These are phyloP conservation scores for Aphelenchoides avenae DNA, from an alignment of 1,140 invertebrate species.

Conservation along the genomic window DNA sequence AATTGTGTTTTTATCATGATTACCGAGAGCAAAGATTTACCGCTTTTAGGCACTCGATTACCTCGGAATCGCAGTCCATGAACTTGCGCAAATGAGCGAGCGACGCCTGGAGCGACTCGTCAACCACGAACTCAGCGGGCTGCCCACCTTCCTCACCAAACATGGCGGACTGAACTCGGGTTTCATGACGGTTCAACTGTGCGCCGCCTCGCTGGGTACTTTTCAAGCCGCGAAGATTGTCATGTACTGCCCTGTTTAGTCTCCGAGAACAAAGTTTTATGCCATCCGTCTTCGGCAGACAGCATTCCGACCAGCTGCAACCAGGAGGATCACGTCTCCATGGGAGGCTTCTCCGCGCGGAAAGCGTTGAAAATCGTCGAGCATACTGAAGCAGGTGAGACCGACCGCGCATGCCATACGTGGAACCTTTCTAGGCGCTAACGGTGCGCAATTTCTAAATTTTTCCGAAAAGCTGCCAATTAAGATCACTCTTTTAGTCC, in stretches of 20 bases:
- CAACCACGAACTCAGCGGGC: constrained; percentile 66
- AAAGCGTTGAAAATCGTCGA: constrained; percentile 66
- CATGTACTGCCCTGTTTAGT: no score
- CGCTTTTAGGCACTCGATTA: constrained; percentile 68
- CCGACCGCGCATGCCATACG: no score
- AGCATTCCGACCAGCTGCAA: constrained; percentile 70
- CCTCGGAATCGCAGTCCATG: constrained; percentile 71
- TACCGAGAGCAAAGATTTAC: no score
- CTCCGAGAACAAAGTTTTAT: constrained; percentile 73
- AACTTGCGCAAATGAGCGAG: constrained; percentile 72
- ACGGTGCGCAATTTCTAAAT: no score
- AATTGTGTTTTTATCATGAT: no score
- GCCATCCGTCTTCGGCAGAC: constrained; percentile 69
- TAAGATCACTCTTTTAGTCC: constrained; percentile 63
- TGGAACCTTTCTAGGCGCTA: no score
- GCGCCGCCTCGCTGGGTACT: constrained; percentile 69
- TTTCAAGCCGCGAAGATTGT: no score
- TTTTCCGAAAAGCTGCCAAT: no score
- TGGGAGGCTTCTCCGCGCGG: constrained; percentile 72
- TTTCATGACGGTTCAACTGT: constrained; percentile 74
- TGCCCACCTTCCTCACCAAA: constrained; percentile 69
- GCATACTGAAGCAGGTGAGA: constrained; percentile 53
- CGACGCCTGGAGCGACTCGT: constrained; percentile 69
- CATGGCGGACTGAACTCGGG: constrained; percentile 73
- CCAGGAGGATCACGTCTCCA: constrained; percentile 74